A percentile compares a stretch with the other conserved stretches of the same genome.
These are phyloP conservation scores for Euleptes europaea DNA, from an alignment of 2,113 vertebrate genomes.

Conservation along the genomic window DNA sequence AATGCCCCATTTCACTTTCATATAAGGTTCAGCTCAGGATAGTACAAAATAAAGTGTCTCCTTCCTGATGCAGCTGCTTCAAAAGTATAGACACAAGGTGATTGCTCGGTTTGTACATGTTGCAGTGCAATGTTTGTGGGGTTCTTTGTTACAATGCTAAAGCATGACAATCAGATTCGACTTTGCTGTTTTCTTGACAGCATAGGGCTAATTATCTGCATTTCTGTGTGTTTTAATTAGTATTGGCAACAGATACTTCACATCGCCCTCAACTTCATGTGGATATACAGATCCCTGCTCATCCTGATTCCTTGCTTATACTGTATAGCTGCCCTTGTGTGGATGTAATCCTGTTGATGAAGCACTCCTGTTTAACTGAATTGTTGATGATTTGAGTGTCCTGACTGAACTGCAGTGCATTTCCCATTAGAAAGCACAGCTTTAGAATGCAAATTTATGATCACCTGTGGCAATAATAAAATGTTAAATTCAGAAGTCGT, in stretches of 20 bases:
- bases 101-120: not conserved
- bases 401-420: not conserved
- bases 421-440: not conserved
- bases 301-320: not conserved
- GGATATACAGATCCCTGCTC: not conserved
- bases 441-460: not conserved
- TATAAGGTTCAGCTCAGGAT: conserved; percentile 8
- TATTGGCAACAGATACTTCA: not conserved
- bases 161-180: not conserved
- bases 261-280: not conserved
- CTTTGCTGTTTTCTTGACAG: not conserved
- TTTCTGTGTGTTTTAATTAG: not conserved
- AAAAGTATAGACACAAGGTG: not conserved
- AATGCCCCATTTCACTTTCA: conserved; percentile 52
- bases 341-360: not conserved
- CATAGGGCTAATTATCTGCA: not conserved
- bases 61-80: not conserved
- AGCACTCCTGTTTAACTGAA: not conserved
- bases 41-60: conserved; percentile 3
- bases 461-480: not conserved
- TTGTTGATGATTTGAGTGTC: not conserved
- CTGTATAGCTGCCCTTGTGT: not conserved
- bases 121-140: not conserved
- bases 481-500: not conserved
- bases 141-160: not conserved